A percentile compares a stretch with the other conserved stretches of the same genome.
phyloP scores from a whole-genome alignment of 2,888 invertebrate species.

The Portevinia maculata region DNA sequence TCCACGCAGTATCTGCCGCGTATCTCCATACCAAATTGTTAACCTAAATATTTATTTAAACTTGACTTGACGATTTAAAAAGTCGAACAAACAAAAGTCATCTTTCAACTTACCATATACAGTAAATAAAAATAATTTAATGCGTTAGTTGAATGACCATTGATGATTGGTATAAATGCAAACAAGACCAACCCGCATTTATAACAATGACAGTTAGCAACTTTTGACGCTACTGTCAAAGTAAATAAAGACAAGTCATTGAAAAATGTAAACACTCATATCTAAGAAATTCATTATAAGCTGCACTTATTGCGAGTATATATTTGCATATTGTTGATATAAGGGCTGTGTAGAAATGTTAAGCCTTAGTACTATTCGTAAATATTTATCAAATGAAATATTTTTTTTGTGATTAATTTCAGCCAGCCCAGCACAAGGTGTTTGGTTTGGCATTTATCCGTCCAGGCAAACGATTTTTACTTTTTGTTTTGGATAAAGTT shows the following conservation, averaged over 20 bases:
- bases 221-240: constrained; percentile 15
- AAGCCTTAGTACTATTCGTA: constrained; percentile 8
- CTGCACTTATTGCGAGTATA: not conserved
- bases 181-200: not conserved
- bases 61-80: too few relatives aligned
- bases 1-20: too few relatives aligned
- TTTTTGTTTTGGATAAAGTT: too few relatives aligned
- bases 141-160: constrained; percentile 22
- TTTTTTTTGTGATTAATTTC: not conserved
- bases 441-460: too few relatives aligned
- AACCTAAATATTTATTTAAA: too few relatives aligned
- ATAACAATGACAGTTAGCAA: constrained; percentile 19
- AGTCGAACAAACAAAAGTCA: not conserved
- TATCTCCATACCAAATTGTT: too few relatives aligned
- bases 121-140: constrained; percentile 3
- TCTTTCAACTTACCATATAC: not conserved
- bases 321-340: constrained; percentile 16
- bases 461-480: too few relatives aligned
- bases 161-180: constrained; percentile 25
- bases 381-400: constrained; percentile 23
- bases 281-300: constrained; percentile 9
- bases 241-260: constrained; percentile 27
- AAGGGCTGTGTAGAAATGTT: constrained; percentile 17
- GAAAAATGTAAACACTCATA: constrained; percentile 8
- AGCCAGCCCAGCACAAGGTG: not conserved